Percentiles rank a stretch among this genome's conserved stretches.
Evolutionary conservation across 2,113 vertebrate species (phyloP).

Genomic region (Scomber japonicus): DNA sequence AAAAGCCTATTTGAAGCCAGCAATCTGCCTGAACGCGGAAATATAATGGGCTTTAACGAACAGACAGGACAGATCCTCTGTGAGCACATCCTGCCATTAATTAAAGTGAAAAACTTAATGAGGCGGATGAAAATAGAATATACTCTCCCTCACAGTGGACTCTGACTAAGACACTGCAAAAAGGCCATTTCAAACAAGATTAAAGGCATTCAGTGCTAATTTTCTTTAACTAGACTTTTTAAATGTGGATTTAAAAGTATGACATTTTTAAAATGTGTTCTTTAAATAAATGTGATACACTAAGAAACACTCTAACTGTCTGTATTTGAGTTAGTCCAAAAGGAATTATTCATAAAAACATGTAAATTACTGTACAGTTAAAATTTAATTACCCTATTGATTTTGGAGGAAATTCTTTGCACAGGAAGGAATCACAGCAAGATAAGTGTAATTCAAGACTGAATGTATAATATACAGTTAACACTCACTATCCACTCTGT

Average conservation of each 20-base stretch:
- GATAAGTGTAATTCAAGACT: slow-evolving; percentile 18
- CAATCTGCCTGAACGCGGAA: slow-evolving; percentile 36
- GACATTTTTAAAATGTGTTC: background rate
- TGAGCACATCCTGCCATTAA: slow-evolving; percentile 78
- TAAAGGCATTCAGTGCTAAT: slow-evolving; percentile 33
- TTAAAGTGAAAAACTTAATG: slow-evolving; percentile 78
- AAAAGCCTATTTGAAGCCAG: slow-evolving; percentile 48
- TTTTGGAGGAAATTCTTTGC: slow-evolving; percentile 25
- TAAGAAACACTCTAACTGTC: slow-evolving; percentile 24
- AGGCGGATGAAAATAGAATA: slow-evolving; percentile 77
- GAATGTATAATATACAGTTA: slow-evolving; percentile 17
- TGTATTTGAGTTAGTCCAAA: slow-evolving; percentile 22
- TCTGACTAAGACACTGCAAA: slow-evolving; percentile 47
- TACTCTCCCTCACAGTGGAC: slow-evolving; percentile 50
- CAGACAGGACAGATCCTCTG: slow-evolving; percentile 69
- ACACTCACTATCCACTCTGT: slow-evolving; percentile 24
- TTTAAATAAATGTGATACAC: slow-evolving; percentile 32
- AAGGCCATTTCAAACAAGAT: slow-evolving; percentile 53
- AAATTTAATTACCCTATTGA: slow-evolving; percentile 49
- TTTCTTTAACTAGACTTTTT: slow-evolving; percentile 25
- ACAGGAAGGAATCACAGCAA: background rate
- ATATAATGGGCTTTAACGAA: slow-evolving; percentile 60
- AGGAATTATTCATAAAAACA: slow-evolving; percentile 34
- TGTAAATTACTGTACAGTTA: slow-evolving; percentile 12
- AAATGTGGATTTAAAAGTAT: slow-evolving; percentile 7